Base-by-base conservation (phyloP, 2,113 vertebrate species). In the Otus sunia region DNA sequence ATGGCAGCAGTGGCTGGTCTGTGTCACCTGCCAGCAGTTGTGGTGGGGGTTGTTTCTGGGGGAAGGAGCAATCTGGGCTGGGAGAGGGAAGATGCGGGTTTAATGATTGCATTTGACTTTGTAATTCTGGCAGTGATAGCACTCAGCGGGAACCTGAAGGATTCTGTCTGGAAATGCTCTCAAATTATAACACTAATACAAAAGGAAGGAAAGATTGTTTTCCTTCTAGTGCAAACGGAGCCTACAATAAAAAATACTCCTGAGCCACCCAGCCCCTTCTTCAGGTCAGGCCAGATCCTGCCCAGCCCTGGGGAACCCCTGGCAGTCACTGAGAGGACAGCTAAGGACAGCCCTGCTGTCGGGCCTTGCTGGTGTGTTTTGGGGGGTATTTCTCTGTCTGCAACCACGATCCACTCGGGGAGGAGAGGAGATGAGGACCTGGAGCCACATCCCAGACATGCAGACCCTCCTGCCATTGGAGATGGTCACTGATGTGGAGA, bases 91-190 rank as follows among this genome's bases (percentile, higher is more conserved):
- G 91, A 86, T 69, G 59, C 8, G 4, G 59, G 81, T 95, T 95
- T 95, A 97, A 97, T 97, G 94, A 97, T 98, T 97, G 94, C 97
- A 97, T 97, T 98, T 98, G 96, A 96, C 94, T 97, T 97, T 96
- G 95, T 96, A 96, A 97, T 98, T 96, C 94, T 94, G 95, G 94
- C 29, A 1, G 92, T 88, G 80, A 95, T 94, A 85, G 90, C 69
- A 26, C 96, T 95, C 96, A 96, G 94, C 87, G 0, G 96, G 96
- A 94, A 93, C 86, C 80, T 90, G 91, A 74, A 96, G 95, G 82
- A 63, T 97, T 96, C 95, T 95, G 89, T 84, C 95, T 95, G 89
- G 87, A 97, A 97, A 96, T 81, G 69, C 81, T 97, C 91, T 93
- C 93, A 94, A 92, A 94, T 97, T 94, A 94, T 96, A 90, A 87